These are phyloP conservation scores for Daktulosphaira vitifoliae DNA, from an alignment of 1,140 invertebrate species.

Conservation along the genomic window DNA sequence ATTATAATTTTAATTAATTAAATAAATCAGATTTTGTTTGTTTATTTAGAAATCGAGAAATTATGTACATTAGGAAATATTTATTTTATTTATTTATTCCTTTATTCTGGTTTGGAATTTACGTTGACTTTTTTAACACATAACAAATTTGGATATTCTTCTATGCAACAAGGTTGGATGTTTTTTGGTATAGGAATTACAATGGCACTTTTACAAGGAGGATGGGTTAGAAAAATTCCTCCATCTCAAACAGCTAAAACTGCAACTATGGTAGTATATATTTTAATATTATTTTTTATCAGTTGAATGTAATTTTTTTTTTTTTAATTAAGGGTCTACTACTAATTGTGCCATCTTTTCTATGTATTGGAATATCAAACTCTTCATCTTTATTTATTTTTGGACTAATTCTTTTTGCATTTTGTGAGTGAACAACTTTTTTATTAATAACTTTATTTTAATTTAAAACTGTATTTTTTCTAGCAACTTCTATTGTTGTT, in stretches of 20 bases:
- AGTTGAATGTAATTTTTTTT: neutral
- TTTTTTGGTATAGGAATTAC: slow-evolving; percentile 85
- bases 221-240: slow-evolving; percentile 72
- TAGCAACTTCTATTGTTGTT: slow-evolving; percentile 87
- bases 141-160: slow-evolving; percentile 80
- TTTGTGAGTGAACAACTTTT: slow-evolving; percentile 60
- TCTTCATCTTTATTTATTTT: slow-evolving; percentile 56
- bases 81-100: slow-evolving; percentile 92
- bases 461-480: slow-evolving; percentile 36
- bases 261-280: slow-evolving; percentile 52
- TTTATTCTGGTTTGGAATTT: slow-evolving; percentile 96
- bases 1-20: no score
- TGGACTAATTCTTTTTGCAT: slow-evolving; percentile 78
- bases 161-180: slow-evolving; percentile 97
- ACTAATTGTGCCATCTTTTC: slow-evolving; percentile 78
- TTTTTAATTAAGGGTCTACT: slow-evolving; percentile 59
- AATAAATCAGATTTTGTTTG: slow-evolving; percentile 21
- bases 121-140: slow-evolving; percentile 95
- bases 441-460: slow-evolving; percentile 17
- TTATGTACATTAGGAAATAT: slow-evolving; percentile 69
- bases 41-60: slow-evolving; percentile 50
- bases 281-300: neutral
- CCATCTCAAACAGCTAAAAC: slow-evolving; percentile 63
- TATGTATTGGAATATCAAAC: slow-evolving; percentile 69
- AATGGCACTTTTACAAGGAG: slow-evolving; percentile 91